Conservation (phyloP, 2,113 vertebrate genomes). For the Corynorhinus townsendii region DNA sequence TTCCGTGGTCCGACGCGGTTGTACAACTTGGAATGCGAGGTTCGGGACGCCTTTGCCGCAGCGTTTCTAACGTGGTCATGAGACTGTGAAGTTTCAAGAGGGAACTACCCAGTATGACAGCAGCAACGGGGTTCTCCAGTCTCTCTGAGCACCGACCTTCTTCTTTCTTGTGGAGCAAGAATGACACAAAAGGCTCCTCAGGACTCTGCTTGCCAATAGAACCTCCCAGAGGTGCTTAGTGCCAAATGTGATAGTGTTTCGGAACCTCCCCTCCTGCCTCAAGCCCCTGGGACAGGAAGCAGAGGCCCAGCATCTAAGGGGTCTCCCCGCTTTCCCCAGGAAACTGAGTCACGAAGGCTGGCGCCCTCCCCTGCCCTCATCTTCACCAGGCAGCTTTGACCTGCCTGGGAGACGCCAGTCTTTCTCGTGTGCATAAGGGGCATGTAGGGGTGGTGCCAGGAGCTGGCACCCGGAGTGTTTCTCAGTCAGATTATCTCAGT, state of each 20-base stretch:
- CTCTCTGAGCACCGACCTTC: background rate
- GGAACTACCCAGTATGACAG: too few relatives aligned
- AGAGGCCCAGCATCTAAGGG: background rate
- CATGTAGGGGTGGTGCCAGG: background rate
- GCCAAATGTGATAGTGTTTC: background rate
- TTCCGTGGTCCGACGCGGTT: background rate
- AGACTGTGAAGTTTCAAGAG: background rate
- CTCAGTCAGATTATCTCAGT: background rate
- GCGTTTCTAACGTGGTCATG: background rate
- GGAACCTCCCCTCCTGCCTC: background rate
- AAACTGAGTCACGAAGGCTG: background rate
- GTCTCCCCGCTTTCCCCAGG: background rate
- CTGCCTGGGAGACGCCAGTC: background rate
- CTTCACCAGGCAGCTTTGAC: background rate
- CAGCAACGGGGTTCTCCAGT: accelerated
- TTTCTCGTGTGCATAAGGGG: background rate
- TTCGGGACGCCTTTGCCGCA: background rate
- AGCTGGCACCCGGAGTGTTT: background rate
- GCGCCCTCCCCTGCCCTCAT: accelerated
- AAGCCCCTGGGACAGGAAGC: background rate
- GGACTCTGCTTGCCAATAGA: background rate
- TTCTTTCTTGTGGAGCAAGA: background rate
- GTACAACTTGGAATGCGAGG: background rate
- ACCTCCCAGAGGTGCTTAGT: background rate
- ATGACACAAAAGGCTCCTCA: background rate